phyloP scores from a whole-genome alignment of 1,140 invertebrate genomes.

The Anoplophora glabripennis region DNA sequence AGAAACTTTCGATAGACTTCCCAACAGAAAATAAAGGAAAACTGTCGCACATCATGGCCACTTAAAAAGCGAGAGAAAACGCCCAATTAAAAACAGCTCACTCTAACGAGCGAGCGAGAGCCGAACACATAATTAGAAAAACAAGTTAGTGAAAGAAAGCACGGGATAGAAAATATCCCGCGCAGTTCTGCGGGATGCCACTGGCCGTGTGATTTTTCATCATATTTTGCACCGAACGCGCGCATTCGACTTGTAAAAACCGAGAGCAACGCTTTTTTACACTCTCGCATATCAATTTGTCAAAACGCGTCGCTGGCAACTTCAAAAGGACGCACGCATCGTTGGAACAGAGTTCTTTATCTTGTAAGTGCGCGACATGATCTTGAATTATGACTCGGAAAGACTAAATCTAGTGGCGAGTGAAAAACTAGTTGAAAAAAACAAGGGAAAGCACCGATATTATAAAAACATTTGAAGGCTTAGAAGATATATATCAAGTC shows the following conservation, averaged over 20 bases:
- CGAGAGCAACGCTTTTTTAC: constrained; percentile 12
- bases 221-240: constrained; percentile 31
- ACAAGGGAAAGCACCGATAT: background rate
- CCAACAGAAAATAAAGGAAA: constrained; percentile 25
- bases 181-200: constrained; percentile 47
- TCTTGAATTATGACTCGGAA: background rate
- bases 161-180: constrained; percentile 40
- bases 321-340: constrained; percentile 14
- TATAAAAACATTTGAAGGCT: too few relatives aligned
- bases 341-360: background rate
- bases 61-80: constrained; percentile 27
- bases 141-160: constrained; percentile 36
- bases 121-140: constrained; percentile 38
- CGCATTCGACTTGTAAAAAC: constrained; percentile 20
- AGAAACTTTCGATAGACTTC: constrained; percentile 22
- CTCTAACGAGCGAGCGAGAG: constrained; percentile 27
- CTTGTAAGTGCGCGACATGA: background rate
- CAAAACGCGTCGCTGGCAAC: constrained; percentile 5
- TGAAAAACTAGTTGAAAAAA: constrained; percentile 2
- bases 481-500: too few relatives aligned
- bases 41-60: constrained; percentile 22
- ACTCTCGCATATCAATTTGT: constrained; percentile 15
- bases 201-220: constrained; percentile 47
- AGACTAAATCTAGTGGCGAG: constrained; percentile 11
- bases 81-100: constrained; percentile 33